Conservation (phyloP, 2,797 vertebrate species). For the Periparus ater region DNA sequence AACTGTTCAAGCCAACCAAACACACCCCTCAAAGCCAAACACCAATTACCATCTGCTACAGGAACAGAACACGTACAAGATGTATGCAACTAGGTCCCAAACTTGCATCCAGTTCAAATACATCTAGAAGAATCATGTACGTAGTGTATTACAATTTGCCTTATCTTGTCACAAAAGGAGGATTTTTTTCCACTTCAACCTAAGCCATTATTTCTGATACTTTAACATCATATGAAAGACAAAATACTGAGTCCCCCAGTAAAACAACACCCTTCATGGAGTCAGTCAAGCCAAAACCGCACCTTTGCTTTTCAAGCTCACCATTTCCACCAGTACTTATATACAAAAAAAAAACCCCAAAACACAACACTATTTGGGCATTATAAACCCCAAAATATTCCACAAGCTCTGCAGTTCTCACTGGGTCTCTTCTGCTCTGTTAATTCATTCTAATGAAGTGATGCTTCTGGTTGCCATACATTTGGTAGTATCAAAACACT, state of each 20-base stretch:
- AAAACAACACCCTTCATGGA: neutral
- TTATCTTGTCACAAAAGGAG: neutral
- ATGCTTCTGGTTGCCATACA: neutral
- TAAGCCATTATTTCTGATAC: neutral
- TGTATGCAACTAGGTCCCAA: fast-evolving
- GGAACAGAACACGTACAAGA: neutral
- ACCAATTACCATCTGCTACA: neutral
- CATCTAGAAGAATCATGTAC: neutral
- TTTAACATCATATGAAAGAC: neutral
- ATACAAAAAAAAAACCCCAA: neutral
- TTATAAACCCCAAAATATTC: neutral
- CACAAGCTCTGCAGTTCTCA: neutral
- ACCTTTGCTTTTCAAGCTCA: neutral
- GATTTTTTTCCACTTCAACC: neutral
- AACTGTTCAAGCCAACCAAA: neutral
- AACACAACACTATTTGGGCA: neutral
- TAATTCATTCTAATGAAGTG: neutral
- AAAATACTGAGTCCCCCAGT: neutral
- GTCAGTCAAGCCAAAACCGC: neutral
- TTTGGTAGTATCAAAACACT: neutral
- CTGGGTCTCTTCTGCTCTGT: neutral
- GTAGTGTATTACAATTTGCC: neutral
- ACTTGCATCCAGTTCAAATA: neutral
- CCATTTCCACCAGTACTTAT: neutral
- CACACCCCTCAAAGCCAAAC: neutral